phyloP scores from a whole-genome alignment of 23 tunicate genomes.

The Trididemnum miniatum region DNA sequence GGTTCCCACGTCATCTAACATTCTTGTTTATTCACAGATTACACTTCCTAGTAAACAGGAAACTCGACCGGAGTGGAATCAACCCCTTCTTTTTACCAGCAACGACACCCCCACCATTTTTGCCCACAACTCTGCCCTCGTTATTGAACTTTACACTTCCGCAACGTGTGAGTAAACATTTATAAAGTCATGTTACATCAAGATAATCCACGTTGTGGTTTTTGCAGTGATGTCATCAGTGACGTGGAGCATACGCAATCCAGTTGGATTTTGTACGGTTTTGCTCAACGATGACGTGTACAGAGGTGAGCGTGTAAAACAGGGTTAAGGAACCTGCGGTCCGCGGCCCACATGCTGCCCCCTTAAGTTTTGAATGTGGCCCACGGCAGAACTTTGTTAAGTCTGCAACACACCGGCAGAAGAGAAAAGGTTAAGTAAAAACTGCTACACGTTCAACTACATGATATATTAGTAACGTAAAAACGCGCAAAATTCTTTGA shows the following conservation, averaged over 20 bases:
- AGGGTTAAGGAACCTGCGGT: background rate
- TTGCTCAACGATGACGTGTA: constrained; percentile 68
- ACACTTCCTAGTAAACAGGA: constrained; percentile 64
- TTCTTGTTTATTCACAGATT: constrained; percentile 25
- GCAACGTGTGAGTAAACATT: constrained; percentile 51
- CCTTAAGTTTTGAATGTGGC: background rate
- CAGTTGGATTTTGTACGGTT: constrained; percentile 74
- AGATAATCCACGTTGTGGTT: background rate
- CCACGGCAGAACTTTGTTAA: no score
- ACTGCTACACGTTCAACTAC: no score
- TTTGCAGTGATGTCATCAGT: constrained; percentile 71
- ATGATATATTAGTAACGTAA: no score
- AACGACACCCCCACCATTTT: constrained; percentile 87
- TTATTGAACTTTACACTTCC: constrained; percentile 75
- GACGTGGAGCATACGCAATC: constrained; percentile 80
- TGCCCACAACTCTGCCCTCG: constrained; percentile 79
- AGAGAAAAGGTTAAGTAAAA: no score
- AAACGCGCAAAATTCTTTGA: no score
- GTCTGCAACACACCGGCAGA: no score
- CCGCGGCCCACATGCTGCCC: background rate
- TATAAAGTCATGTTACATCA: background rate
- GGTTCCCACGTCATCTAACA: no score
- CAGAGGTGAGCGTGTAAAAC: constrained; percentile 26
- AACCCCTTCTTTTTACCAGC: constrained; percentile 64
- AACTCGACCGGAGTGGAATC: constrained; percentile 72